Conservation (phyloP, 2,113 vertebrate genomes). For the Micronycteris hirsuta region DNA sequence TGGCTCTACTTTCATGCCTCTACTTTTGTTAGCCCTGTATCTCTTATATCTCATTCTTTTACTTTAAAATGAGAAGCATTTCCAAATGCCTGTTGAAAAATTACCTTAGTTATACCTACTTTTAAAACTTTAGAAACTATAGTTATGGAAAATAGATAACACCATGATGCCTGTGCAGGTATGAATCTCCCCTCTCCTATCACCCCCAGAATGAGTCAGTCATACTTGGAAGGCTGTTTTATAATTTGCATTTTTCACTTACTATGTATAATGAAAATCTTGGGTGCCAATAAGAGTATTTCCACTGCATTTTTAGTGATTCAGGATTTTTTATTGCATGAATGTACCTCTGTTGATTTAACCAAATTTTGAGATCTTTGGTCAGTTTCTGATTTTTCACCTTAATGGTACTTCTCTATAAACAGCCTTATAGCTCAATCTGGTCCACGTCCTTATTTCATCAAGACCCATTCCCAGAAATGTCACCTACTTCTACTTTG, state of each 20-base stretch:
- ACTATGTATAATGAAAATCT: not conserved
- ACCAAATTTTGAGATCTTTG: not conserved
- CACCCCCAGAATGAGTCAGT: not conserved
- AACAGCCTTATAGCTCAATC: not conserved
- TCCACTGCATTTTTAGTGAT: not conserved
- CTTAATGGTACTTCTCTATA: not conserved
- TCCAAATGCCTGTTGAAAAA: not conserved
- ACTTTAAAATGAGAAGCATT: constrained; percentile 31
- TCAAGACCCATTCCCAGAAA: constrained; percentile 3
- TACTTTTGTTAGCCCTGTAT: not conserved
- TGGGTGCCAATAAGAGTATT: not conserved
- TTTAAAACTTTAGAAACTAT: not conserved
- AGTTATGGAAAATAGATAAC: not conserved
- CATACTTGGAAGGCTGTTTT: not conserved
- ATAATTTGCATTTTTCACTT: not conserved
- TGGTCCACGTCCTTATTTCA: not conserved
- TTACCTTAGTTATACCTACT: not conserved
- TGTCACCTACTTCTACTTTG: not conserved
- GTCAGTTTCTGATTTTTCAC: not conserved
- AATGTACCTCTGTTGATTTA: not conserved
- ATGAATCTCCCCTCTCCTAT: fast-evolving
- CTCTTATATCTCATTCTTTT: not conserved
- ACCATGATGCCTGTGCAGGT: not conserved
- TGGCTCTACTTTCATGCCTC: not conserved
- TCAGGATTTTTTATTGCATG: not conserved